Evolutionary conservation across 2,797 vertebrate genomes (phyloP).

Genomic region (Poeciliopsis paucimaculata): DNA sequence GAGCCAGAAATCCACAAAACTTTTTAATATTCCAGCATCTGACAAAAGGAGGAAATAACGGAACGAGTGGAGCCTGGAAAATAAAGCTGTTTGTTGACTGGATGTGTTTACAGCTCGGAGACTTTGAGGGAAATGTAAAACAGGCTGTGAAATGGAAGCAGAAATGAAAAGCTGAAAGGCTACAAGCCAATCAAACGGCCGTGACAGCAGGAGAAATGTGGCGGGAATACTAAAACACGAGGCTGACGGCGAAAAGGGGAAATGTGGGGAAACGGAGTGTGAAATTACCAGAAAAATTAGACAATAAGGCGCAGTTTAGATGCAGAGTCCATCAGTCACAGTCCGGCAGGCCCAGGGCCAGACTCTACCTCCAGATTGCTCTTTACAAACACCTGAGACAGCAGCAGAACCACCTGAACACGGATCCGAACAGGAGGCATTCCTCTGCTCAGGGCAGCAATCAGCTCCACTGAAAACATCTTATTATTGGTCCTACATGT

Average conservation of each 20-base stretch:
- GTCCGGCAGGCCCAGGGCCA: constrained; percentile 4
- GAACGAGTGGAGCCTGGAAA: constrained; percentile 2
- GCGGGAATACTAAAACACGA: constrained; percentile 37
- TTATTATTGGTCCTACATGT: neutral
- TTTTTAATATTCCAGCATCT: constrained; percentile 18
- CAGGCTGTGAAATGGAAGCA: constrained; percentile 38
- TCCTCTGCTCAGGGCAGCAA: neutral
- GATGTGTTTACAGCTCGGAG: constrained; percentile 50
- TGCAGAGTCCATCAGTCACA: constrained; percentile 37
- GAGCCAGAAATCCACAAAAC: neutral
- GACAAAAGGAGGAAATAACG: constrained; percentile 12
- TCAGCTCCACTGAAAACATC: neutral
- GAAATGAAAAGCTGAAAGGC: constrained; percentile 38
- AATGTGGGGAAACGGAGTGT: constrained; percentile 60
- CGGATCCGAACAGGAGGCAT: neutral
- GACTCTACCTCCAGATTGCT: neutral
- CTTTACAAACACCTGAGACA: neutral
- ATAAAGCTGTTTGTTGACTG: constrained; percentile 38
- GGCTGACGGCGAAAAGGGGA: constrained; percentile 50
- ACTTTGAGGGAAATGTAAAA: constrained; percentile 39
- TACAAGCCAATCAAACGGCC: constrained; percentile 47
- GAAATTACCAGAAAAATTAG: constrained; percentile 66
- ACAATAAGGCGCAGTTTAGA: constrained; percentile 28
- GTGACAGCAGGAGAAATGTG: constrained; percentile 34
- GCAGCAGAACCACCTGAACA: neutral